Percentiles rank a stretch among this genome's conserved stretches.
phyloP scores from a whole-genome alignment of 2,797 vertebrate species.

The Gambelia wislizenii region DNA sequence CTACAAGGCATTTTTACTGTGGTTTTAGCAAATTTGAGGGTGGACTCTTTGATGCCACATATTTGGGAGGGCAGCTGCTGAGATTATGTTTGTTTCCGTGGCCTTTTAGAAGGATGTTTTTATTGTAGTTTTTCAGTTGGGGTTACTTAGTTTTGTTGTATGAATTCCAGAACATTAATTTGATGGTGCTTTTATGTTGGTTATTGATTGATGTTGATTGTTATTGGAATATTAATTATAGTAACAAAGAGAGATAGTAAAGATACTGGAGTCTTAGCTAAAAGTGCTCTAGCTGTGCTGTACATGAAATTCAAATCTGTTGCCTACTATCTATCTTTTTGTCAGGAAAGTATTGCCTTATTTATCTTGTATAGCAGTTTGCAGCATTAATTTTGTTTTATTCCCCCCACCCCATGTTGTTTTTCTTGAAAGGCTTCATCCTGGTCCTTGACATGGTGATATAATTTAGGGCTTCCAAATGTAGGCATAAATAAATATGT shows the following conservation, averaged over 20 bases:
- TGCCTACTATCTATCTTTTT: neutral
- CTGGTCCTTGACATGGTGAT: constrained; percentile 21
- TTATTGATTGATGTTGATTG: neutral
- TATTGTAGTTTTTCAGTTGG: neutral
- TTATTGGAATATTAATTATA: neutral
- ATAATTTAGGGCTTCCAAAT: constrained; percentile 34
- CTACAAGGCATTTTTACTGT: neutral
- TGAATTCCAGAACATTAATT: neutral
- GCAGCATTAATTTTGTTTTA: neutral
- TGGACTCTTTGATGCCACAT: neutral
- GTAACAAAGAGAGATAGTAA: neutral
- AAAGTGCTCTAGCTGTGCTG: neutral
- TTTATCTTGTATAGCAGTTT: neutral
- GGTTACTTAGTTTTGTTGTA: neutral
- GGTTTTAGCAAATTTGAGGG: neutral
- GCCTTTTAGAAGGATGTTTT: neutral
- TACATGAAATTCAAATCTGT: neutral
- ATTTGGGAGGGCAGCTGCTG: neutral
- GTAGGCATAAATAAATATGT: constrained; percentile 16
- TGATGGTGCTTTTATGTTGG: neutral
- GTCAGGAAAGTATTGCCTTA: neutral
- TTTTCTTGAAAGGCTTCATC: constrained; percentile 26
- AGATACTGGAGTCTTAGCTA: neutral
- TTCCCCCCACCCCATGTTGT: neutral
- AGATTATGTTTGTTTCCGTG: neutral